phyloP scores from a whole-genome alignment of 2,113 vertebrate species.

The Urocynchramus pylzowi region DNA sequence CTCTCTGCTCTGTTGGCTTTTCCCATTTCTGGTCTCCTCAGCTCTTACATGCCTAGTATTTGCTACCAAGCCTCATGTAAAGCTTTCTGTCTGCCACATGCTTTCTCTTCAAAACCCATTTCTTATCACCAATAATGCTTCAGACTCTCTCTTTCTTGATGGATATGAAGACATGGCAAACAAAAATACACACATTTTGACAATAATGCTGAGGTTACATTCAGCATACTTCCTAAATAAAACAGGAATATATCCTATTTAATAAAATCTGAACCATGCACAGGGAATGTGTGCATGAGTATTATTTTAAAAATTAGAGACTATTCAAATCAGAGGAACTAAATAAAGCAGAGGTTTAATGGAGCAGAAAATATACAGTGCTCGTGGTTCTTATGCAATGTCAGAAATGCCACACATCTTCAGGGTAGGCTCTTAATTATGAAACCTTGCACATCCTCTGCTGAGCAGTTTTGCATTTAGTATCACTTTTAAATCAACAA shows the following conservation, averaged over 20 bases:
- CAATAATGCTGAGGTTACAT: background rate
- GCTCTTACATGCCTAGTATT: background rate
- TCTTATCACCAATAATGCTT: background rate
- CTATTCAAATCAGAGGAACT: constrained; percentile 7
- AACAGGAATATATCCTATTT: background rate
- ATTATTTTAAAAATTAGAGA: background rate
- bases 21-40: background rate
- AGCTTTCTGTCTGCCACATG: background rate
- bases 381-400: background rate
- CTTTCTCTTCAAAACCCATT: background rate
- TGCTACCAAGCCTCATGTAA: background rate
- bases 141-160: background rate
- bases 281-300: fast-evolving
- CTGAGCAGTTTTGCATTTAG: background rate
- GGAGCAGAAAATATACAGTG: background rate
- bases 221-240: background rate
- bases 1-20: background rate
- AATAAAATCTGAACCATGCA: background rate
- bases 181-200: background rate
- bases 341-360: constrained; percentile 27
- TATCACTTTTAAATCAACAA: background rate
- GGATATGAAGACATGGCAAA: background rate
- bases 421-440: background rate
- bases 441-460: background rate
- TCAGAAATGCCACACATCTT: background rate